Evolutionary conservation across 2,797 vertebrate genomes (phyloP), one percentile per base, ranked within the genome.

Genomic region (Sebastes flavidus): DNA sequence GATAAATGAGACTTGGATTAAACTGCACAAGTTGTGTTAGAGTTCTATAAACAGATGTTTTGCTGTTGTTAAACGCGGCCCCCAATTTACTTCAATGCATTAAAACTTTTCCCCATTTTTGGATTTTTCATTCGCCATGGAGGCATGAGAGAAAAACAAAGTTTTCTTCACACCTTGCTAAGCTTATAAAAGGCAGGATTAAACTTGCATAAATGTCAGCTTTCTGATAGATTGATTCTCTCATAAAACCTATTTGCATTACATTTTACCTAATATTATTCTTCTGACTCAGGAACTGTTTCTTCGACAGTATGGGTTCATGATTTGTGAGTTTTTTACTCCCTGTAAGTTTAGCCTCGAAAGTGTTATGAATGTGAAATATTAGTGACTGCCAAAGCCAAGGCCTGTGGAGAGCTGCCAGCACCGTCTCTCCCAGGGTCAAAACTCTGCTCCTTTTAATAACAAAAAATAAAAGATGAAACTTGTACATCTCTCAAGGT

Each of bases 391-490:
- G 81, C 80, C 83, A 74, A 76, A 88, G 78, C 88, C 88, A 81
- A 90, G 87, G 81, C 75, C 79, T 30, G 72, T 78, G 77, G 79
- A 85, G 78, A 58, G 77, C 82, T 76, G 86, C 81, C 87, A 87
- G 75, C 75, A 4, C 67, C 4, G 72, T 74, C 80, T 89, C 82
- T 86, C 83, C 83, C 86, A 88, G 87, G 90, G 82, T 87, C 88
- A 84, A 58, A 69, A 52, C 80, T 68, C 79, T 30, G 78, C 79
- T 80, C 65, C 76, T 77, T 85, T 82, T 85, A 85, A 86, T 87
- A 90, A 88, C 84, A 82, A 86, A 90, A 90, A 90, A 87, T 79
- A 88, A 85, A 88, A 90, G 84, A 90, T 85, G 77, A 88, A 86
- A 86, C 83, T 86, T 80, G 34, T 79, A 72, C 72, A 66, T 82